Evolutionary conservation across 2,888 invertebrate genomes (phyloP), one percentile per base, ranked within the genome.

Genomic region (Sesamia inferens): DNA sequence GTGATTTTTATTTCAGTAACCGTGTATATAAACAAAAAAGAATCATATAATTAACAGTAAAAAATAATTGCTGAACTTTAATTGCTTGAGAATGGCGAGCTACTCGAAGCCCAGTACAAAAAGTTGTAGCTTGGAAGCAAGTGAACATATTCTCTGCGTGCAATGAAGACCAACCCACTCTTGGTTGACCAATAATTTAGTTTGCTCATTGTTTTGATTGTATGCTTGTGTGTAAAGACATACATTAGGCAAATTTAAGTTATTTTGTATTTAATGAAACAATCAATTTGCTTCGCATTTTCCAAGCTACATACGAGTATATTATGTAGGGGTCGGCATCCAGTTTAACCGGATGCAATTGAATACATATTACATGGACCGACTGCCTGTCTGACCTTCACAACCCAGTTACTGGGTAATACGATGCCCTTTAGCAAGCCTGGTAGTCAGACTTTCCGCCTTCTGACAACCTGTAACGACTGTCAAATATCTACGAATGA

Each of bases 41-140:
- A 77, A 48, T 14, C 42, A 57, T 48, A 47, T 59, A 64, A 61
- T 44, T 68, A 65, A 55, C 54, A 19, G 8, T 19, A 47, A 57
- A 63, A 63, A 61, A n/a, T n/a, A 63, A 63, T 68, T 51, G 61
- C 47, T 55, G 24, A 8, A 5, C 7, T 31, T 54, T 66, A 74
- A 74, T 74, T 74, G 47, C 13, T 74, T 55, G 16, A 24, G 16
- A 44, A 58, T 65, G 65, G 44, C n/a, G n/a, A n/a, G n/a, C 62
- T 61, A 63, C 24, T 62, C n/a, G 39, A 16, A 44, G 44, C 44
- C 44, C 11, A 1, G 44, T 59, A 39, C 14, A 65, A 54, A 6
- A n/a, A 13, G 31, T 19, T 4, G 19, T 19, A 2, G 64, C 14
- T 69, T 13, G 24, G 42, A 65, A 68, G 13, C 48, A 61, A 70